Percentiles rank a stretch among this genome's conserved stretches.
Conservation (phyloP, 1,140 invertebrate genomes). For the Nasonia vitripennis region DNA sequence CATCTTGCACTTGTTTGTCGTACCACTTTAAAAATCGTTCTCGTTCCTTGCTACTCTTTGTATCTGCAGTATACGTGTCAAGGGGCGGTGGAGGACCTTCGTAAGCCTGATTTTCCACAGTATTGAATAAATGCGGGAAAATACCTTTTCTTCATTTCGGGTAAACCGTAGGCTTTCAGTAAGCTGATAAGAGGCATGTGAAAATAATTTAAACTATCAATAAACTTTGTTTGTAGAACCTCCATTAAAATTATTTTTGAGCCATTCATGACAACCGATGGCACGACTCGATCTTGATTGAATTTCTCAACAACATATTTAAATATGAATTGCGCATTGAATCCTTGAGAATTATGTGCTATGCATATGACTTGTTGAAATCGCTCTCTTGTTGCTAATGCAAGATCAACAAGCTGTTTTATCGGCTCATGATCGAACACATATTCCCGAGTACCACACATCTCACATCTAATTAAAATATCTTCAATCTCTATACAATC, state of each 20-base stretch:
- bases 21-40: not conserved
- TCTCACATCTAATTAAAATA: too few relatives aligned
- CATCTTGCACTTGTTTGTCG: not conserved
- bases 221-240: not conserved
- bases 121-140: not conserved
- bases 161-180: not conserved
- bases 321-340: too few relatives aligned
- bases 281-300: not conserved
- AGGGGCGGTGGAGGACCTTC: not conserved
- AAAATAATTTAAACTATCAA: constrained; percentile 9
- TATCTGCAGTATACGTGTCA: not conserved
- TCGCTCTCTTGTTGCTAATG: too few relatives aligned
- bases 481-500: too few relatives aligned
- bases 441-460: too few relatives aligned
- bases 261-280: constrained; percentile 2
- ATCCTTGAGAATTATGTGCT: too few relatives aligned
- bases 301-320: not conserved
- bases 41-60: too few relatives aligned
- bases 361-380: too few relatives aligned
- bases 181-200: not conserved
- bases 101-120: not conserved
- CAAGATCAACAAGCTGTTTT: too few relatives aligned
- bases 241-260: not conserved
- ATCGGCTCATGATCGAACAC: too few relatives aligned
- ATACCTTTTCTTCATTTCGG: not conserved